Base-by-base conservation (phyloP, 2,888 invertebrate species). In the Oxyscelio sp. region DNA sequence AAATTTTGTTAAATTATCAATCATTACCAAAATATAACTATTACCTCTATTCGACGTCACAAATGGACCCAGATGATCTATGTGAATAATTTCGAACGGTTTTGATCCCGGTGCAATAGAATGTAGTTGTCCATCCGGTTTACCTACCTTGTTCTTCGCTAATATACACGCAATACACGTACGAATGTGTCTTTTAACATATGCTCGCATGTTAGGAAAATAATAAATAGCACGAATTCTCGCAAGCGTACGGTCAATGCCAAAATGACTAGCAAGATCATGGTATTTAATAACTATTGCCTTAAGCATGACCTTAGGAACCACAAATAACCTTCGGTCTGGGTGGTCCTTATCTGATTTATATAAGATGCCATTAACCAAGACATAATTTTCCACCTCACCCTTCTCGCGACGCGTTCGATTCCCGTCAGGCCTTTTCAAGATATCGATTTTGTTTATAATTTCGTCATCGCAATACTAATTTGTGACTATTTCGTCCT, bases 101-200 rank as follows among this genome's bases (percentile, higher is more conserved):
- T 6, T 3, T 6, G 3, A 4, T 6, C 27, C 27, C 4, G 27
- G 27, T 4, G 27, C 4, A 6, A 27, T 27, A 6, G 27, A 6
- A 6, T 27, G 27, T 27, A 27, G 6, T 27, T 27, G 4, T 6
- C 27, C 27, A 4, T 3, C 27, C 6, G 3, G 27, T 27, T 27
- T 27, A 4, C 27, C 88, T 0, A 61, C 75, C 75, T 74, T 75
- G 11, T 48, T 65, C 50, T 79, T 79, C 0, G 70, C 19, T 1
- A 70, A n/a, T 8, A 85, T 40, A 63, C 85, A 91, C 15, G 89
- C 83, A 0, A 90, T n/a, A 59, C 90, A 91, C 4, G 75, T 40
- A 0, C 40, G 8, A 17, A 90, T 85, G 66, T 89, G 88, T 8
- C 54, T 24, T 34, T 71, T 52, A 0, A 88, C 68, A 48, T 85